Conservation (phyloP, 30 jellyfish, hydroid and myxozoan species). For the Hydra vulgaris region DNA sequence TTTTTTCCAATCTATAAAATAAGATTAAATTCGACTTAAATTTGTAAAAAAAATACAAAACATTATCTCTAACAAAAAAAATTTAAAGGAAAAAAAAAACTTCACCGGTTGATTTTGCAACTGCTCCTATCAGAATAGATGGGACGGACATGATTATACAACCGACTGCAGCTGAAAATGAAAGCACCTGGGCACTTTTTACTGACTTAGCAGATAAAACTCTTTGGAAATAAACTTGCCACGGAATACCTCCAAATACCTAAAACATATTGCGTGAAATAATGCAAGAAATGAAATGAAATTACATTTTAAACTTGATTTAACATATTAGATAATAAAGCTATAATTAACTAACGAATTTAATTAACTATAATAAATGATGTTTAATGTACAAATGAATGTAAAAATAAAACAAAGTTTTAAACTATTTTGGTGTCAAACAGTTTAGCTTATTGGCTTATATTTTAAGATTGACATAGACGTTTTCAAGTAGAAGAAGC, state of each 20-base stretch:
- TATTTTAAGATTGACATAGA: too few relatives aligned
- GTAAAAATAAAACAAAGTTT: too few relatives aligned
- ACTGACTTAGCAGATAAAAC: slow-evolving; percentile 59
- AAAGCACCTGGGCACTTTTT: slow-evolving; percentile 42
- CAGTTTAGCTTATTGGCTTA: too few relatives aligned
- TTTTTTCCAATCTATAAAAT: slow-evolving; percentile 51
- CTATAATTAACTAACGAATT: too few relatives aligned
- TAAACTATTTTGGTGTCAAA: too few relatives aligned
- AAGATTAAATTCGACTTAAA: background rate
- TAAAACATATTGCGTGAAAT: background rate
- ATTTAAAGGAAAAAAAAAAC: background rate
- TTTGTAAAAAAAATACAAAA: background rate
- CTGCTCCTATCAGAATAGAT: slow-evolving; percentile 71
- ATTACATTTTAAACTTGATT: background rate
- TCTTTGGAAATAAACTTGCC: slow-evolving; percentile 87
- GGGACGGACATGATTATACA: slow-evolving; percentile 80
- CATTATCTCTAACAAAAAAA: background rate
- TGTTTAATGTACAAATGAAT: too few relatives aligned
- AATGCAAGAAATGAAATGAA: background rate
- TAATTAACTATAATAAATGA: too few relatives aligned
- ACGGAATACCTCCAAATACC: slow-evolving; percentile 86
- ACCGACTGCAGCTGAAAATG: slow-evolving; percentile 65
- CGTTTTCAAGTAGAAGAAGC: too few relatives aligned
- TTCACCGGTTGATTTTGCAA: slow-evolving; percentile 67
- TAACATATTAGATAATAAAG: background rate